These are phyloP conservation scores for Oxycera nigricornis DNA, from an alignment of 2,888 invertebrate genomes.

Conservation along the genomic window DNA sequence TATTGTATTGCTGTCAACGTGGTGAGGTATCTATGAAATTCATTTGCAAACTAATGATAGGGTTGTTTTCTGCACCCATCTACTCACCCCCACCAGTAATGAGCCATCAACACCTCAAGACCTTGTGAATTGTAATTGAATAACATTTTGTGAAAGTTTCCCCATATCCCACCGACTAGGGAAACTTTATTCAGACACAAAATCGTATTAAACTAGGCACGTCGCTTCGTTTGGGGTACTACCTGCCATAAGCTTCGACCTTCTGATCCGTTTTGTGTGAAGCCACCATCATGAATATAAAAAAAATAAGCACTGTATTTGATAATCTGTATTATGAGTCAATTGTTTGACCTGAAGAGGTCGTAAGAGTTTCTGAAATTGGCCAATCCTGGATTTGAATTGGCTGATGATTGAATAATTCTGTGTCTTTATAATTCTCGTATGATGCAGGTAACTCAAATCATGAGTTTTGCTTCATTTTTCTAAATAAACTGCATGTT, in stretches of 20 bases:
- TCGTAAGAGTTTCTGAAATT: too few relatives aligned
- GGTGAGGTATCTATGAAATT: background rate
- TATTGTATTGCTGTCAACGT: background rate
- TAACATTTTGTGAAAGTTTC: conserved; percentile 40
- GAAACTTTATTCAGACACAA: conserved; percentile 8
- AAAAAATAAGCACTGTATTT: background rate
- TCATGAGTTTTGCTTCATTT: too few relatives aligned
- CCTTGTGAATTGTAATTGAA: conserved; percentile 40
- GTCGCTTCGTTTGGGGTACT: background rate
- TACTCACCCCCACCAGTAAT: background rate
- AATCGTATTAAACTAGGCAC: background rate
- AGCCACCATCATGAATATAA: conserved; percentile 28
- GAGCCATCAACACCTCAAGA: conserved; percentile 37
- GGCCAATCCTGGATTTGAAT: too few relatives aligned
- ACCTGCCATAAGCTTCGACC: background rate
- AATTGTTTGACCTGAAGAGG: too few relatives aligned
- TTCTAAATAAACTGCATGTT: too few relatives aligned
- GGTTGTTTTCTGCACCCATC: background rate
- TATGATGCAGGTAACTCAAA: too few relatives aligned
- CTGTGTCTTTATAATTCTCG: too few relatives aligned
- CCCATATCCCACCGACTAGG: conserved; percentile 38
- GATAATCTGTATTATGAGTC: too few relatives aligned
- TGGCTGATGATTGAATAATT: too few relatives aligned
- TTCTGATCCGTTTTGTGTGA: conserved; percentile 23
- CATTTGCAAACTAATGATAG: background rate